Conservation (phyloP, 1,140 invertebrate species). For the Paraescarpia echinospica region DNA sequence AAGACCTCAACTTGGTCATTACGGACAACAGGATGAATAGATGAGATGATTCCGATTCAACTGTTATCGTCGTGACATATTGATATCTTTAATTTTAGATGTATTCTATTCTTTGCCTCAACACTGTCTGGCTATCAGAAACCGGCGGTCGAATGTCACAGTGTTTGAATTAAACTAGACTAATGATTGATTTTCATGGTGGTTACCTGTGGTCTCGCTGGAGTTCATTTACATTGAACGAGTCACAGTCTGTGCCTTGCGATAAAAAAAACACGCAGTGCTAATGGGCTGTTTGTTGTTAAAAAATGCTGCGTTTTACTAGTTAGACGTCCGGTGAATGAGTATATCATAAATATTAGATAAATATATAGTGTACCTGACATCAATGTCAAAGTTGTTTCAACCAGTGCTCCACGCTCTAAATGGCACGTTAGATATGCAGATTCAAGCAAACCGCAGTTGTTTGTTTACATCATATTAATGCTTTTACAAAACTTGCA, state of each 20-base stretch:
- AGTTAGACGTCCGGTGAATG: not conserved
- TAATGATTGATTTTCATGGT: not conserved
- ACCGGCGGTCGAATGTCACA: not conserved
- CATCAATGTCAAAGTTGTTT: not conserved
- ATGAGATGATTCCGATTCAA: not conserved
- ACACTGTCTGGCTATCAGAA: not conserved
- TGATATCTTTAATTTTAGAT: too few relatives aligned
- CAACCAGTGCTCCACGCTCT: not conserved
- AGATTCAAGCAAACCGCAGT: too few relatives aligned
- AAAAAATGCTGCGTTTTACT: not conserved
- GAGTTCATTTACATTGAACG: not conserved
- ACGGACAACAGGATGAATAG: not conserved
- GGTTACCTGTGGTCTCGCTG: not conserved
- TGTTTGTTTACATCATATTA: too few relatives aligned
- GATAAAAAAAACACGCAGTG: not conserved
- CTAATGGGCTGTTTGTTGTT: not conserved
- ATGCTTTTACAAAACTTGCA: too few relatives aligned
- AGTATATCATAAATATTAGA: not conserved
- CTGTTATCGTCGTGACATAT: not conserved
- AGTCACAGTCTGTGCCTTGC: not conserved
- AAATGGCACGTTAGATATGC: not conserved
- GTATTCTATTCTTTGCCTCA: not conserved
- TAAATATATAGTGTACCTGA: not conserved
- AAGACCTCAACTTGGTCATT: not conserved
- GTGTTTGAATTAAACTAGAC: not conserved